Base-by-base conservation (phyloP, 2,113 vertebrate genomes). In the Condylura cristata region DNA sequence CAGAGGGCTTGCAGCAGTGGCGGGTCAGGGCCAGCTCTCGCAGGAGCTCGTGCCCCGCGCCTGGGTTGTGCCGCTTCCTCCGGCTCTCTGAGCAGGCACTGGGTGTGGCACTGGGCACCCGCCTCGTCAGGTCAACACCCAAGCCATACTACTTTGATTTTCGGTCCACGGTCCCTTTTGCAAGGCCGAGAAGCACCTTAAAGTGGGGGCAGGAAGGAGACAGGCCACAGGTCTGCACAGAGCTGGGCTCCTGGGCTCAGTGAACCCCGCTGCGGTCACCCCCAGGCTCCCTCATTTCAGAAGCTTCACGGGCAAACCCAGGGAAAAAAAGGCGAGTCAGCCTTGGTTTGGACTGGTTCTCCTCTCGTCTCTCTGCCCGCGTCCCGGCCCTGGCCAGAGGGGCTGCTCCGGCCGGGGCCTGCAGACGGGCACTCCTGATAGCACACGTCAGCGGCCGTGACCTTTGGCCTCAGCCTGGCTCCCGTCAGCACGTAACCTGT, bases 101-200 rank as follows among this genome's bases (percentile, higher is more conserved):
- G 34, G 24, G 11, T 8, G 44, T 28, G 26, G 28, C 0, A 6
- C 1, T 0, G n/a, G 63, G 44, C 1, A 34, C 85, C 60, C 20
- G 34, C 44, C 6, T 1, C 1, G 5, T 13, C 8, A 32, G 30
- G 60, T 48, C 82, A 95, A 80, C 80, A 44, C 81, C 82, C 76
- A 46, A 78, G 24, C 44, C 60, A 86, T 53, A 17, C 85, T 83
- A 1, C 26, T 94, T 78, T 87, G 92, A 86, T 76, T 83, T 46
- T 91, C 56, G 8, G 22, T 28, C 63, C 48, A 22, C 32, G 26
- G 53, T 63, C 80, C 60, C 76, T 79, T 44, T 75, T 22, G 39
- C 34, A 80, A 88, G 41, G 70, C 92, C 28, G 26, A 3, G 61
- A 48, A 48, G 48, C 63, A 8, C 63, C 84, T 68, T 61, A 46